Percentiles rank a stretch among this genome's conserved stretches.
Conservation (phyloP, 2,888 invertebrate genomes). For the Tinea trinotella region DNA sequence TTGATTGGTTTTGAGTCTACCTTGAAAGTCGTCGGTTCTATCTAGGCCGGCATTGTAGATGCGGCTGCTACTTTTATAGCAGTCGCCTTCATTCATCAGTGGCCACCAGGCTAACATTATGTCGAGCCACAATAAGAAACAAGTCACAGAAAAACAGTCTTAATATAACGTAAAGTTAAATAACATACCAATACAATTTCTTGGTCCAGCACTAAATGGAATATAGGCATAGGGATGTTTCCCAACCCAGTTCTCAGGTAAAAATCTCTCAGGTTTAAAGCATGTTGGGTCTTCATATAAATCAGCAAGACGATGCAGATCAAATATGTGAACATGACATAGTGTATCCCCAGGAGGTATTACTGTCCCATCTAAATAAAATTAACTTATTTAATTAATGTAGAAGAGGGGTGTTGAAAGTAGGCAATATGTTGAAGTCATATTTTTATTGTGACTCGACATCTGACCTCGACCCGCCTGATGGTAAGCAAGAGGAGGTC, state of each 20-base stretch:
- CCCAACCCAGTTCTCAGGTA: constrained; percentile 65
- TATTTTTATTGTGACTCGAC: too few relatives aligned
- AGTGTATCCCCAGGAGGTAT: constrained; percentile 61
- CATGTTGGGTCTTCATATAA: constrained; percentile 75
- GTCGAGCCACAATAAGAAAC: not conserved
- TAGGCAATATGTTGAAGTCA: not conserved
- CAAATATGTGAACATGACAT: constrained; percentile 73
- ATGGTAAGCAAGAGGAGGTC: too few relatives aligned
- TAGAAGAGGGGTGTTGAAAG: not conserved
- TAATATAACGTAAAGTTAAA: not conserved
- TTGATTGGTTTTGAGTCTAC: too few relatives aligned
- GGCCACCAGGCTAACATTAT: too few relatives aligned
- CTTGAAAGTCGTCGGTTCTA: too few relatives aligned
- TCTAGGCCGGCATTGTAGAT: too few relatives aligned
- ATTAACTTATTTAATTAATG: too few relatives aligned
- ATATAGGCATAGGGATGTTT: constrained; percentile 77
- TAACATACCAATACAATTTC: constrained; percentile 81
- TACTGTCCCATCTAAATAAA: constrained; percentile 50
- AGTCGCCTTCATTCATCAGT: too few relatives aligned
- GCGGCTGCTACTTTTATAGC: too few relatives aligned
- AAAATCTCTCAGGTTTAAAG: constrained; percentile 81
- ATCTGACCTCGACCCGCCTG: too few relatives aligned
- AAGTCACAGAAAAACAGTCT: not conserved
- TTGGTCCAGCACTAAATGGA: constrained; percentile 78
- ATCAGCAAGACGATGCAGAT: constrained; percentile 75